Base-by-base conservation (phyloP, 2,888 invertebrate species). In the Callyntrura sp. region DNA sequence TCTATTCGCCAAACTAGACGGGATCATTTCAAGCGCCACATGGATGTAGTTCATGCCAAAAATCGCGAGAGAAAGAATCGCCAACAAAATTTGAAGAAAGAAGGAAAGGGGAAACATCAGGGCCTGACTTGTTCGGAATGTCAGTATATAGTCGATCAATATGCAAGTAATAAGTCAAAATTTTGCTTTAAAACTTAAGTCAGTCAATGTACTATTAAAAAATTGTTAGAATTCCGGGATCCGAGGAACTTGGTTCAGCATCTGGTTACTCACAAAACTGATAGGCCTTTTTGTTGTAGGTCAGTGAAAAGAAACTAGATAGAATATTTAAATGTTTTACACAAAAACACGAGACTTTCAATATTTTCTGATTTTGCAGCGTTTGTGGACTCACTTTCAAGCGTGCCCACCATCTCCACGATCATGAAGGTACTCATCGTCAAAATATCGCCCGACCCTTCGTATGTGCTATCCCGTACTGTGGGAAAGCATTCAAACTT, bases 241-340 rank as follows among this genome's bases (percentile, higher is more conserved):
- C 88, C 90, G 0, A 51, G 90, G 12, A 90, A 90, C 65, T 25
- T 88, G 3, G 88, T 73, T 8, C 90, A 91, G 28, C 90, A 91
- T 70, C 65, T 82, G 0, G 85, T 91, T 17, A 91, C 90, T 5
- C 90, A 91, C 25, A 88, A 88, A 45, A 76, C 85, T n/a, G 90
- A 91, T n/a, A 79, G 90, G 0, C 90, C 90, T 17, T 91, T 88
- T 62, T 91, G 90, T 57, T 91, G 90, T 76, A 87, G 87, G 87
- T 87, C 43, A 1, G 25, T 45, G 12, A 1, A 62, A 23, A 62
- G 6, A 23, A 62, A 70, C n/a, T n/a, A n/a, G n/a, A n/a, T n/a
- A n/a, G n/a, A n/a, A n/a, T n/a, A n/a, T n/a, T n/a, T n/a, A n/a
- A n/a, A n/a, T n/a, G n/a, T n/a, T n/a, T n/a, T n/a, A n/a, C n/a